Conservation (phyloP, 2,113 vertebrate species). For the Athene cunicularia region DNA sequence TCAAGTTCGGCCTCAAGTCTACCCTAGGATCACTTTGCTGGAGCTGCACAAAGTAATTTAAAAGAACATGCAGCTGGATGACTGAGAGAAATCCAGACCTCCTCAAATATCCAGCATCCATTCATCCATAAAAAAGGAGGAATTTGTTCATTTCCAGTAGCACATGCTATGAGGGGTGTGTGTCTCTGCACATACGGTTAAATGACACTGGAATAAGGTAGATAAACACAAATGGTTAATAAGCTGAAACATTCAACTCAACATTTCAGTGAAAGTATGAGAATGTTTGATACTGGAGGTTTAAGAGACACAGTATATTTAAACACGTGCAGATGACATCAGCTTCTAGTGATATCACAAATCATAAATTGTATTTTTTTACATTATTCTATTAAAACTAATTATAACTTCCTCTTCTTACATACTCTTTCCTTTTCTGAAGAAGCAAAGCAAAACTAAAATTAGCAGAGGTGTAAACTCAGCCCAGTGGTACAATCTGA, state of each 20-base stretch:
- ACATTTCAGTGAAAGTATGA: neutral
- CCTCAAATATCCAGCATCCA: neutral
- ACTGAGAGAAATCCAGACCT: neutral
- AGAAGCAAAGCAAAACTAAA: neutral
- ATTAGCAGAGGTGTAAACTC: neutral
- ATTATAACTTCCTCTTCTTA: neutral
- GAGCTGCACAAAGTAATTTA: neutral
- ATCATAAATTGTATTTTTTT: neutral
- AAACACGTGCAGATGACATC: neutral
- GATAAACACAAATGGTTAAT: neutral
- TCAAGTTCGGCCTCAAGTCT: neutral
- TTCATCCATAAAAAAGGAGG: neutral
- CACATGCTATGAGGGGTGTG: rapidly evolving
- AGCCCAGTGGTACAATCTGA: neutral
- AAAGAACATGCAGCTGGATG: neutral
- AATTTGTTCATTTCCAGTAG: neutral
- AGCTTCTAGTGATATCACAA: neutral
- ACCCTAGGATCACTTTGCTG: neutral
- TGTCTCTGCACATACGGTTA: rapidly evolving
- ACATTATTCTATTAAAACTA: neutral
- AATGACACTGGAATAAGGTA: neutral
- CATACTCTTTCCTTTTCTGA: neutral
- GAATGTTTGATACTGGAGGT: neutral
- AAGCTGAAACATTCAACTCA: neutral
- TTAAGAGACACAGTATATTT: neutral